These are phyloP conservation scores for Camponotus pennsylvanicus DNA, from an alignment of 1,140 invertebrate species.

Conservation along the genomic window DNA sequence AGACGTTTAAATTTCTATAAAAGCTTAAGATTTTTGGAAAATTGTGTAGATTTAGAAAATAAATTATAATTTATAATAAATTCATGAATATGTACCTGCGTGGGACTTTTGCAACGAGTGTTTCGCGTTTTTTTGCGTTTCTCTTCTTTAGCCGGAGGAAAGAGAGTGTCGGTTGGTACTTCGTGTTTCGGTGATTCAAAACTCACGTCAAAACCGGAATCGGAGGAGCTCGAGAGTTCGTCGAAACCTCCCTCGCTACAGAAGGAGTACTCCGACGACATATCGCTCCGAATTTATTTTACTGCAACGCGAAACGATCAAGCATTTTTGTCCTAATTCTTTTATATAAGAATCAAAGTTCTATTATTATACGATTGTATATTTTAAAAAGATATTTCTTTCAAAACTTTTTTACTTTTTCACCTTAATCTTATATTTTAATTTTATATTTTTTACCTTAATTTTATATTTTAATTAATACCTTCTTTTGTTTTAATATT, in stretches of 20 bases:
- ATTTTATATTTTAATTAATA: background rate
- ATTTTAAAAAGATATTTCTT: conserved; percentile 1
- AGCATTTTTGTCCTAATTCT: background rate
- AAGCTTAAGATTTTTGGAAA: background rate
- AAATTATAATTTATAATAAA: background rate
- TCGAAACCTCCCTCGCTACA: conserved; percentile 88
- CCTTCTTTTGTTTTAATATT: background rate
- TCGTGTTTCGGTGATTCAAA: conserved; percentile 86
- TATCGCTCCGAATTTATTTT: conserved; percentile 49
- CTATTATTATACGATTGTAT: background rate
- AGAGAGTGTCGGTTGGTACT: conserved; percentile 75
- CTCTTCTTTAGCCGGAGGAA: conserved; percentile 80
- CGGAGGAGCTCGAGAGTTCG: conserved; percentile 90
- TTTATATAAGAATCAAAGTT: background rate
- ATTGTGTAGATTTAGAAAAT: background rate
- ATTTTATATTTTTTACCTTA: conserved; percentile 2
- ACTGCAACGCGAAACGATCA: conserved; percentile 48
- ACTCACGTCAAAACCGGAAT: conserved; percentile 90
- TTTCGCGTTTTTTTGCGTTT: conserved; percentile 83
- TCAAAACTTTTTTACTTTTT: background rate
- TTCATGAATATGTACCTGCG: conserved; percentile 81
- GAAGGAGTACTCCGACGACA: conserved; percentile 83
- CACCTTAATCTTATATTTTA: background rate
- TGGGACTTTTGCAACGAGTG: conserved; percentile 85
- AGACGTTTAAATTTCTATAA: background rate